phyloP scores from a whole-genome alignment of 2,797 vertebrate genomes.

The Leptatherina wallacei region DNA sequence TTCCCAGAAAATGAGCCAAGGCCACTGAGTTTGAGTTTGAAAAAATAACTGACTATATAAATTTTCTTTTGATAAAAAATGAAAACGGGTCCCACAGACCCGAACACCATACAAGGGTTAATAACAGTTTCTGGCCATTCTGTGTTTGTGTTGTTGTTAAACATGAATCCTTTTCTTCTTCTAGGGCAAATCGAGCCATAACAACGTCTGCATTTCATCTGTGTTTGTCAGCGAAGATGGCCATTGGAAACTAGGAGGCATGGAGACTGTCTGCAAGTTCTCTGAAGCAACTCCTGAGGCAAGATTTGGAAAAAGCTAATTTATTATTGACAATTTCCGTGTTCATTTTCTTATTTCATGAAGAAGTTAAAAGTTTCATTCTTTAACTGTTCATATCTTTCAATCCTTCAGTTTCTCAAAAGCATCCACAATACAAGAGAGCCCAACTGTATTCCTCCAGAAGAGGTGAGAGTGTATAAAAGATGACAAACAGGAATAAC shows the following conservation, averaged over 20 bases:
- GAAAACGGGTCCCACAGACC: too few relatives aligned
- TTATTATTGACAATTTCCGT: background rate
- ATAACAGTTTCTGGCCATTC: background rate
- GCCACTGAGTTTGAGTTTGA: too few relatives aligned
- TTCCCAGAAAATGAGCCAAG: too few relatives aligned
- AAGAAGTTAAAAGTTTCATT: background rate
- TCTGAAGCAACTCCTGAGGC: conserved; percentile 93
- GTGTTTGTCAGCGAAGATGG: conserved; percentile 97
- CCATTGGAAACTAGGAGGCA: conserved; percentile 97
- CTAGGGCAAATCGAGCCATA: conserved; percentile 95
- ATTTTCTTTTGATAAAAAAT: too few relatives aligned
- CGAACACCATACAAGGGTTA: too few relatives aligned
- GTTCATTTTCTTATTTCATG: background rate
- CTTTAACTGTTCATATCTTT: background rate
- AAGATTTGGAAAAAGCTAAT: conserved; percentile 2
- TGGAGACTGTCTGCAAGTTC: conserved; percentile 96
- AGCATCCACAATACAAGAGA: conserved; percentile 88
- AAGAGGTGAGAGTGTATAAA: conserved; percentile 79
- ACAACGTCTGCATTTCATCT: conserved; percentile 93
- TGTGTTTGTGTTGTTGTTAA: background rate
- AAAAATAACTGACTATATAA: too few relatives aligned
- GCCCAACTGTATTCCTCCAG: conserved; percentile 86
- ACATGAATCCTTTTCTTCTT: conserved; percentile 8
- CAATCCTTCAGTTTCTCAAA: conserved; percentile 85
- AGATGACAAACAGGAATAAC: background rate